Evolutionary conservation across 2,113 vertebrate species (phyloP), one percentile per base, ranked within the genome.

Genomic region (Neotoma lepida): DNA sequence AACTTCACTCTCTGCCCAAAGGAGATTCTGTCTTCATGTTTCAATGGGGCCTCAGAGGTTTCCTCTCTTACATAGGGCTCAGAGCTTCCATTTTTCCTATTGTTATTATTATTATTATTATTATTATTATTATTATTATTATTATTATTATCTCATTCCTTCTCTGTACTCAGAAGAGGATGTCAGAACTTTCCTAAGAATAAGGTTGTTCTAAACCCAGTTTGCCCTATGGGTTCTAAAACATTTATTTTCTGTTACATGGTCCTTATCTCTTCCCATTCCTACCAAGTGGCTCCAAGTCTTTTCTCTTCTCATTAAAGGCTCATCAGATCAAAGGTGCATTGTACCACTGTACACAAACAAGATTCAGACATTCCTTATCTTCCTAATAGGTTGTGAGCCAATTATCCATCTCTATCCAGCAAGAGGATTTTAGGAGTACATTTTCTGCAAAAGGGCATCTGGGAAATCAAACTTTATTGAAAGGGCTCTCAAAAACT

Each of bases 131-230:
- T 56, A 63, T 26, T 22, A 61, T 61, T 64, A 33, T 14, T 33
- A 66, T 58, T 58, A 58, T 58, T 63, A 3, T 28, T 26, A 63
- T 2, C 35, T 3, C 20, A 18, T 18, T 8, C 15, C 35, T n/a
- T 70, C n/a, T 39, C 3, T 9, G 1, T 20, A 22, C 3, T 22
- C 22, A 3, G n/a, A 71, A n/a, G 0, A 39, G 18, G 15, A 68
- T 68, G 33, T n/a, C 6, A 68, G 33, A n/a, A 68, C 6, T n/a
- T 2, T 35, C 1, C 6, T 68, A n/a, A n/a, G 66, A 35, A 0
- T 17, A 18, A 35, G 5, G 2, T 35, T 35, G 2, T 2, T 4
- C 6, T n/a, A n/a, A 68, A 68, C 2, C 2, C 15, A 33, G 18
- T 35, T 68, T 68, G 7, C 33, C 61, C 5, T n/a, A n/a, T 35